Base-by-base conservation (phyloP, 2,797 vertebrate species). In the Aselliscus stoliczkanus region DNA sequence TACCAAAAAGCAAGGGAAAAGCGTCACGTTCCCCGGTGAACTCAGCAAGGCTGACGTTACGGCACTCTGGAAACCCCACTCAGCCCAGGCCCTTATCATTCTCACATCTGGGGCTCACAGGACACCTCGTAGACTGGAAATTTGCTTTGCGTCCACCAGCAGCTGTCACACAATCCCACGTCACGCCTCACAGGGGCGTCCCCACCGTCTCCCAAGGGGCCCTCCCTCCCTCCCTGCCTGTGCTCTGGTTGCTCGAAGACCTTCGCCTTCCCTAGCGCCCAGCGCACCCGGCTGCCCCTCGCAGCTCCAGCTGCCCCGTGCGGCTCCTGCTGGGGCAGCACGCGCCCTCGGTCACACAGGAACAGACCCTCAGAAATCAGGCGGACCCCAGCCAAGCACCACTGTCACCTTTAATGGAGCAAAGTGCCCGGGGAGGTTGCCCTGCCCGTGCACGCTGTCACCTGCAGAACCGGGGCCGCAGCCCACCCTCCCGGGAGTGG, bases 1-100 rank as follows among this genome's bases (percentile, higher is more conserved):
- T 97, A 96, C 95, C 97, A 96, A 94, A 97, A 97, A 95, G 95
- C 95, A 96, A 97, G 95, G 96, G 90, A 97, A 80, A 97, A 97
- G 94, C 25, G 23, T 79, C 96, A 97, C 1, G 21, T 98, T 90
- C 96, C 69, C 90, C 2, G 15, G 27, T 7, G 75, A 82, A 70
- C 37, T 80, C 27, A 42, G 70, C 79, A 90, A 81, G 52, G 89
- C 73, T 70, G 47, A 52, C 23, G n/a, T 76, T 31, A 82, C 50
- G 80, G 77, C 64, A 37, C 5, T 6, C 13, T 72, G 1, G 11
- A 65, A 29, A 44, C 29, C 88, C 76, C 64, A 2, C 31, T 50
- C n/a, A 17, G 79, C 89, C 91, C 89, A 52, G 1, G 23, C 34
- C 47, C 62, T 44, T 6, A 50, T 13, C 34, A 9, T 8, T 67